phyloP scores from a whole-genome alignment of 1,140 invertebrate species.

The Achatina immaculata region DNA sequence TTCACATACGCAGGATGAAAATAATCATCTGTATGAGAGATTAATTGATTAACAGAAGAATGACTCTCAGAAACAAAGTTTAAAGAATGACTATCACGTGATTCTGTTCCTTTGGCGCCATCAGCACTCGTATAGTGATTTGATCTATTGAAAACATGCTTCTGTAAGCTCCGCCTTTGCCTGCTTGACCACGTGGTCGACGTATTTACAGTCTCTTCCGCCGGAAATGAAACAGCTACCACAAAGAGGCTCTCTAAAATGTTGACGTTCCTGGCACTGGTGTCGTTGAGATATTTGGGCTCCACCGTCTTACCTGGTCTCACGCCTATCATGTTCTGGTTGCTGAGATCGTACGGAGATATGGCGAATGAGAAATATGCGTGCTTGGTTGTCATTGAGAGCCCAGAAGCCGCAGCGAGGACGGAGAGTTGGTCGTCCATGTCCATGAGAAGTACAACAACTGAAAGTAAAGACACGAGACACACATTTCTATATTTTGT shows the following conservation, averaged over 20 bases:
- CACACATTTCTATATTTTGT: no score
- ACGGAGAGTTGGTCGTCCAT: constrained; percentile 15
- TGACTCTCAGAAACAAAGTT: background rate
- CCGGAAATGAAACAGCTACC: constrained; percentile 9
- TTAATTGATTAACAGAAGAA: no score
- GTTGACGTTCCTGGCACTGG: background rate
- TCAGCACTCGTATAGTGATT: no score
- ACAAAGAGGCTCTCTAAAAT: constrained; percentile 29
- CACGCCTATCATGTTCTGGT: background rate
- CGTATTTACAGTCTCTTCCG: no score
- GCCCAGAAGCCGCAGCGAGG: constrained; percentile 2
- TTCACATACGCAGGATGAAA: no score
- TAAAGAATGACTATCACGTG: background rate
- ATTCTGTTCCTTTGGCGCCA: background rate
- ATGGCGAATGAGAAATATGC: constrained; percentile 2
- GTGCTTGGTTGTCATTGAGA: constrained; percentile 6
- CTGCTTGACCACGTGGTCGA: no score
- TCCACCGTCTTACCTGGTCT: background rate
- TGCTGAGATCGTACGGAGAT: background rate
- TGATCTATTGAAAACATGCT: no score
- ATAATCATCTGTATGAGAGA: no score
- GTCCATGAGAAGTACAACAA: constrained; percentile 14
- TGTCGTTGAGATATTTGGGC: background rate
- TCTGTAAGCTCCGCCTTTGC: no score
- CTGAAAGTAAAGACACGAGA: background rate